Evolutionary conservation across 2,797 vertebrate species (phyloP).

Genomic region (Holocentrus rufus): DNA sequence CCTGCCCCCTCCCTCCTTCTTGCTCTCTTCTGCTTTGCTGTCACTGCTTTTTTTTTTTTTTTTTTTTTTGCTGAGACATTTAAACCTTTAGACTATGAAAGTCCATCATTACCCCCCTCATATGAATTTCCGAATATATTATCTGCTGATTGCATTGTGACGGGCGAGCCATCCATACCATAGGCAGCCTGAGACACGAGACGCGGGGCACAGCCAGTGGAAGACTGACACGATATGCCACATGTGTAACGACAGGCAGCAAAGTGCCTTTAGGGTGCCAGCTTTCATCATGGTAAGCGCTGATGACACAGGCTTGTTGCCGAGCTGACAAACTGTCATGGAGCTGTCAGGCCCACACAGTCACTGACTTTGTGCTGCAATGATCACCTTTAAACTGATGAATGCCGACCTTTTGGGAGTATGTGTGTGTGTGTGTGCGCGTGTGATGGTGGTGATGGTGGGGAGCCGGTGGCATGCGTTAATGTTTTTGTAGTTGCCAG

Average conservation of each 20-base stretch:
- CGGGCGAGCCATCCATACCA: slow-evolving; percentile 19
- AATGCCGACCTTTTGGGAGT: slow-evolving; percentile 54
- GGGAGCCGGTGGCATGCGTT: neutral
- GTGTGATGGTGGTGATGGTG: neutral
- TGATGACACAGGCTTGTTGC: slow-evolving; percentile 75
- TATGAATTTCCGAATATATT: slow-evolving; percentile 75
- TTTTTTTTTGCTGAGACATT: slow-evolving; percentile 34
- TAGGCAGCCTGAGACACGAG: slow-evolving; percentile 30
- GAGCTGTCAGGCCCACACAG: slow-evolving; percentile 69
- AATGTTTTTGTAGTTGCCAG: slow-evolving; percentile 6
- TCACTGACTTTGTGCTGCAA: slow-evolving; percentile 48
- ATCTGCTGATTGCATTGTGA: slow-evolving; percentile 60
- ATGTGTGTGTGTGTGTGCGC: slow-evolving; percentile 34
- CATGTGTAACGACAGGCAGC: slow-evolving; percentile 55
- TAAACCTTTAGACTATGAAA: slow-evolving; percentile 36
- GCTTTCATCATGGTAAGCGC: slow-evolving; percentile 72
- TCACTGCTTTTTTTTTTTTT: slow-evolving; percentile 45
- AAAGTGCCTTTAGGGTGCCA: slow-evolving; percentile 68
- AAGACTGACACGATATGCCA: slow-evolving; percentile 39
- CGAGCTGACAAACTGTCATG: slow-evolving; percentile 69
- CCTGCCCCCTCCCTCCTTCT: slow-evolving; percentile 22
- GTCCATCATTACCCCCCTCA: slow-evolving; percentile 41
- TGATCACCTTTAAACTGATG: slow-evolving; percentile 76
- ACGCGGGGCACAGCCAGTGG: slow-evolving; percentile 19
- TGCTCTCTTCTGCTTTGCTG: slow-evolving; percentile 25